Conservation (phyloP, 2,797 vertebrate genomes). For the Clarias platycephalus region DNA sequence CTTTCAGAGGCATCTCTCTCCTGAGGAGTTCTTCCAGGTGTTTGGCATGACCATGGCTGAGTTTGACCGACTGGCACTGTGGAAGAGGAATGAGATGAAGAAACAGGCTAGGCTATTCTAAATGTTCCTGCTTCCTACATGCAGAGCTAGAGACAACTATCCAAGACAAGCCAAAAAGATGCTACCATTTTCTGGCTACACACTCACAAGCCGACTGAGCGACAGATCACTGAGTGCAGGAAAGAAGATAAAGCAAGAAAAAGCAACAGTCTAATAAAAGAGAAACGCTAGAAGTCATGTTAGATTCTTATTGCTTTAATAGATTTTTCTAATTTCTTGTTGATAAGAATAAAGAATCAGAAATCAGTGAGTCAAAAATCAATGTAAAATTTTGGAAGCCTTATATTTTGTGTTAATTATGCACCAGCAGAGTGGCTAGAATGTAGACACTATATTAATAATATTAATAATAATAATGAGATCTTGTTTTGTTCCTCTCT, state of each 20-base stretch:
- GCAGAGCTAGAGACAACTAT: conserved; percentile 28
- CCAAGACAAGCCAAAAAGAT: conserved; percentile 33
- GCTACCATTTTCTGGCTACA: conserved; percentile 15
- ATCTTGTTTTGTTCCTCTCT: not conserved
- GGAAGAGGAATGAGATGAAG: conserved; percentile 98
- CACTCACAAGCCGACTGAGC: conserved; percentile 24
- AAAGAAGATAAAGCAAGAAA: not conserved
- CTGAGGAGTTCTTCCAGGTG: conserved; percentile 94
- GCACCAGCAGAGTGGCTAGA: conserved; percentile 77
- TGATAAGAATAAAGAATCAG: conserved; percentile 13
- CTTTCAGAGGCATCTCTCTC: conserved; percentile 89
- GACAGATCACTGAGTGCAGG: conserved; percentile 7
- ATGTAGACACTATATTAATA: conserved; percentile 69
- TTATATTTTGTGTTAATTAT: conserved; percentile 71
- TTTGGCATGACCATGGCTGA: conserved; percentile 96
- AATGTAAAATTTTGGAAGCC: conserved; percentile 63
- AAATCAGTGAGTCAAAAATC: too few relatives aligned
- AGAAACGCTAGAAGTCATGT: conserved; percentile 16
- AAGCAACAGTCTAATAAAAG: not conserved
- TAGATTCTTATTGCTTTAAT: conserved; percentile 34
- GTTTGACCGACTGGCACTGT: conserved; percentile 96
- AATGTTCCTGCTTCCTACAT: conserved; percentile 27
- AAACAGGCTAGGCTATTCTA: conserved; percentile 97
- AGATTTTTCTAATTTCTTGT: conserved; percentile 26
- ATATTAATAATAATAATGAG: conserved; percentile 47